A percentile compares a stretch with the other conserved stretches of the same genome.
These are phyloP conservation scores for Dastarcus helophoroides DNA, from an alignment of 2,888 invertebrate species.

Conservation along the genomic window DNA sequence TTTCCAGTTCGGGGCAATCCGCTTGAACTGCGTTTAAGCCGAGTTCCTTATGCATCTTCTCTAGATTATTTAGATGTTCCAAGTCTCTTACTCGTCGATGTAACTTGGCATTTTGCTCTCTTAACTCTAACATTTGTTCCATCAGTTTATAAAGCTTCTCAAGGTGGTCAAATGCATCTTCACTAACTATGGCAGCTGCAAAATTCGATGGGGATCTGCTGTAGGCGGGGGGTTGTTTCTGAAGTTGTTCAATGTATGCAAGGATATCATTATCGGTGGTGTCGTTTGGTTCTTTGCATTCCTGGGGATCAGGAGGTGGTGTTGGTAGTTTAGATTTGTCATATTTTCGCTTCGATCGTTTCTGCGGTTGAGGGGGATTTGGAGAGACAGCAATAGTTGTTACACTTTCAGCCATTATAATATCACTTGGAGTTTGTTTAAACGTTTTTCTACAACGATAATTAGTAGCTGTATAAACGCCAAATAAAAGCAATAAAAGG, in stretches of 20 bases:
- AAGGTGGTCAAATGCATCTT: constrained; percentile 64
- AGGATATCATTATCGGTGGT: constrained; percentile 30
- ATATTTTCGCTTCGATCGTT: constrained; percentile 8
- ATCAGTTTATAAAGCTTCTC: constrained; percentile 66
- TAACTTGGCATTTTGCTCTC: constrained; percentile 59
- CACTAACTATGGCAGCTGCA: constrained; percentile 44
- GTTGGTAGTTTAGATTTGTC: constrained; percentile 12
- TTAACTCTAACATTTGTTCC: constrained; percentile 61
- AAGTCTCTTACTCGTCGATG: constrained; percentile 59
- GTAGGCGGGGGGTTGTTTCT: constrained; percentile 20
- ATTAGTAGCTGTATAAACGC: too few species aligned
- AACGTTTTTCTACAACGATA: too few species aligned
- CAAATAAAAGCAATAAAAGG: too few species aligned
- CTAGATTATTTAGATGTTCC: constrained; percentile 56
- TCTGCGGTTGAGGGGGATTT: constrained; percentile 7
- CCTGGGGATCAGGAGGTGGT: constrained; percentile 11
- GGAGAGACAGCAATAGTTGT: constrained; percentile 7
- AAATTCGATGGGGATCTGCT: constrained; percentile 45
- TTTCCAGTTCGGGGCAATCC: constrained; percentile 47
- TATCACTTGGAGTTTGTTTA: not conserved
- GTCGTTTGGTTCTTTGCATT: constrained; percentile 20
- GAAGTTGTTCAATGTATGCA: constrained; percentile 36
- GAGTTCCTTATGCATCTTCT: constrained; percentile 43
- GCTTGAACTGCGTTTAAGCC: constrained; percentile 34
- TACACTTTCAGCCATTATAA: not conserved